Evolutionary conservation across 2,888 invertebrate species (phyloP), one percentile per base, ranked within the genome.

Genomic region (Lordiphosa andalusiaca): DNA sequence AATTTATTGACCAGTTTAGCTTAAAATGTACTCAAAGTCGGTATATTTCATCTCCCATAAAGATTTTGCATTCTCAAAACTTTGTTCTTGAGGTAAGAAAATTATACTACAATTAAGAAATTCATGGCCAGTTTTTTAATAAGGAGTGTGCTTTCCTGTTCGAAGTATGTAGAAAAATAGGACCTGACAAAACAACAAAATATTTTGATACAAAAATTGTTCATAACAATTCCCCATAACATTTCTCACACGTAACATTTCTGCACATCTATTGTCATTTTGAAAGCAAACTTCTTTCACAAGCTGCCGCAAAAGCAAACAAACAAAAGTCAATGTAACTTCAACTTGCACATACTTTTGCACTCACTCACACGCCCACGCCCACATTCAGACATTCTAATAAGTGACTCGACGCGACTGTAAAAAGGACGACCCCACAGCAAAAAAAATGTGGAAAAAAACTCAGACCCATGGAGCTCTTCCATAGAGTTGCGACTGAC

Each of bases 311-410:
- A 61, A 69, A 51, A 30, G 58, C 63, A 67, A 70, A 64, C 59
- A 78, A 73, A 69, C 71, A 83, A 58, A 65, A 71, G 80, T 76
- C 83, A 81, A 80, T 76, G 76, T 68, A 72, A 76, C 48, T 37
- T 71, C 39, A 60, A 56, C 52, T 56, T 51, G 48, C 56, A 51
- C 60, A 59, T 46, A 60, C 13, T 61, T 52, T 61, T 52, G 59
- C 36, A 46, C 53, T 41, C 25, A 60, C 51, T 53, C 44, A 42
- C 59, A 39, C 49, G 51, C 59, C 41, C 36, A 53, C 46, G 56
- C 51, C 50, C 50, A 38, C 54, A 60, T 47, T 44, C 56, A 66
- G 67, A 67, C 60, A 52, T 53, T 52, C 53, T 71, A 73, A 74
- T 74, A 70, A 74, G 59, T 39, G 37, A 53, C 57, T 55, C 59